Evolutionary conservation across 2,888 invertebrate genomes (phyloP), one percentile per base, ranked within the genome.

Genomic region (Drosophila flavopinicola): DNA sequence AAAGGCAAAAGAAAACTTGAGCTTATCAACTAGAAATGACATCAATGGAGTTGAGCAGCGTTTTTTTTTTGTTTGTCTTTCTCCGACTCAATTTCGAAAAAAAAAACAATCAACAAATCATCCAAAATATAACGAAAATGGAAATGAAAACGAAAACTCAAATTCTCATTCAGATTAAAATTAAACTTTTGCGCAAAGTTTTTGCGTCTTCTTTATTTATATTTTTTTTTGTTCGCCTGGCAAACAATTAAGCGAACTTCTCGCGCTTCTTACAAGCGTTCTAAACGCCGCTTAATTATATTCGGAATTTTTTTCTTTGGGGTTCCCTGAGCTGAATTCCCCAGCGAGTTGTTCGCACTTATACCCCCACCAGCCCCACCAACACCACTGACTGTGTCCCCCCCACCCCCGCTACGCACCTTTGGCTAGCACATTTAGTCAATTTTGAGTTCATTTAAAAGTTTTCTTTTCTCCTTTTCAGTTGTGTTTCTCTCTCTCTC

Each of bases 381-480:
- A 15, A 2, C 17, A 23, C 6, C 32, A n/a, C n/a, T n/a, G n/a
- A n/a, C n/a, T n/a, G n/a, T 20, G 20, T 20, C 24, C 20, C 10
- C 23, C 2, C 0, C 23, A 2, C 17, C 27, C 6, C 32, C 9
- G 6, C 25, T 61, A 45, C 41, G 60, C 73, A 84, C 78, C 77
- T 78, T 85, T 67, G 56, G 42, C 87, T 67, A 71, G 79, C 71
- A 74, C 83, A 79, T 87, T 83, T 83, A 85, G 77, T 87, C 80
- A 83, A 85, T 83, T 83, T 83, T 85, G 77, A 84, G 83, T 87
- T 83, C 87, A 83, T 83, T 83, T 87, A 54, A 79, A 80, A 73
- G 51, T 70, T 83, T 63, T 73, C 49, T 54, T 45, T 52, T 60
- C 63, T 60, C 49, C 52, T 49, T 29, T 27, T 30, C 5, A 0